Conservation (phyloP, 2,797 vertebrate genomes). For the Tokudaia tokunoshimensis region DNA sequence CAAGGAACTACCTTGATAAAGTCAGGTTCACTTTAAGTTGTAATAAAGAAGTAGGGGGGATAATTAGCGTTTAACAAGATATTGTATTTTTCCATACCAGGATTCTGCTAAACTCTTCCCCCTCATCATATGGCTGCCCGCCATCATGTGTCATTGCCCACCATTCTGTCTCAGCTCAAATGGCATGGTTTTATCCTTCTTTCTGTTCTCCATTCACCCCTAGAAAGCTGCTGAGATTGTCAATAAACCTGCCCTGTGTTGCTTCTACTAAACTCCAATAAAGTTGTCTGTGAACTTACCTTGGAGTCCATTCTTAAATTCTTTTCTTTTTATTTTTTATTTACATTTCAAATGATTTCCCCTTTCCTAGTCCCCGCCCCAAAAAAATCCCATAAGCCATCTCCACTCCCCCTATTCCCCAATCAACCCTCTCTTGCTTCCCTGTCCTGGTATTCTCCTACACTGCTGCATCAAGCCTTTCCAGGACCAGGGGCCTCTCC, state of each 20-base stretch:
- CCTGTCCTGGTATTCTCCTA: too few relatives aligned
- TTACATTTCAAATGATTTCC: too few relatives aligned
- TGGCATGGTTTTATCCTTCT: neutral
- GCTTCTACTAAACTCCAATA: neutral
- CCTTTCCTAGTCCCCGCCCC: too few relatives aligned
- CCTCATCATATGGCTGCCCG: neutral
- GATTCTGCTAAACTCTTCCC: neutral
- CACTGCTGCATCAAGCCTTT: too few relatives aligned
- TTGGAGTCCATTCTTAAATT: neutral
- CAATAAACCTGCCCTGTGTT: too few relatives aligned
- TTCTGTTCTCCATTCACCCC: neutral
- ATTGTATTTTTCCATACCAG: neutral
- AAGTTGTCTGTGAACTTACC: neutral
- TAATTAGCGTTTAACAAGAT: neutral
- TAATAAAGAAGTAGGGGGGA: neutral
- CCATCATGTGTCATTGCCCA: too few relatives aligned
- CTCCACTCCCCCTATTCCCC: too few relatives aligned
- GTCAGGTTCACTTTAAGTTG: neutral
- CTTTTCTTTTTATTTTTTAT: neutral
- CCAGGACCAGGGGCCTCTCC: too few relatives aligned
- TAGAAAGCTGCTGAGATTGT: neutral
- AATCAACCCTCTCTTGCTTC: too few relatives aligned
- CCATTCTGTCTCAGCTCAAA: neutral
- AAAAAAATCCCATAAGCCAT: too few relatives aligned
- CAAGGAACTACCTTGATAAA: neutral